Percentiles rank a stretch among this genome's conserved stretches.
These are phyloP conservation scores for Scolopax mira DNA, from an alignment of 2,113 vertebrate species.

Conservation along the genomic window DNA sequence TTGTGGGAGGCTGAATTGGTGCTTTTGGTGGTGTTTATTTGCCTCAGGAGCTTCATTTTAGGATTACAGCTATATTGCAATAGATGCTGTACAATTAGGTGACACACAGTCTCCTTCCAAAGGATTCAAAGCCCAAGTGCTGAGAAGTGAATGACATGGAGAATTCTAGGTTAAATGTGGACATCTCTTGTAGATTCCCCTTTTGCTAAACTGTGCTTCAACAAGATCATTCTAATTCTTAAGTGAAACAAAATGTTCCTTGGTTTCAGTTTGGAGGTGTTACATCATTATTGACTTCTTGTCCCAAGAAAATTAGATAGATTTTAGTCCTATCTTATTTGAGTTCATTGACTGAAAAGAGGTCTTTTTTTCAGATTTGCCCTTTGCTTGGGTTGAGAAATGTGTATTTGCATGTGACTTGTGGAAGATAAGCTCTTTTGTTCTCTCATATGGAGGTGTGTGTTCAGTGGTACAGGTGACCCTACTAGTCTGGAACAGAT, in stretches of 20 bases:
- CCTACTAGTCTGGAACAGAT: neutral
- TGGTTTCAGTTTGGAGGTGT: constrained; percentile 3
- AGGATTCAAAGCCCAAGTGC: neutral
- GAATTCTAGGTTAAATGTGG: neutral
- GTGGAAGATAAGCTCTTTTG: neutral
- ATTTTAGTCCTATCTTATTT: neutral
- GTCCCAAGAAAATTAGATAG: constrained; percentile 19
- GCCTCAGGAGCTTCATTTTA: neutral
- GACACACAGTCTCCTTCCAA: neutral
- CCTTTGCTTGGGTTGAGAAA: neutral
- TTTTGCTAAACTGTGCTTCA: neutral
- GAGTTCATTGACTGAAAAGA: neutral
- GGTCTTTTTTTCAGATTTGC: neutral
- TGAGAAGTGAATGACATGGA: neutral
- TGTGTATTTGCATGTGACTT: neutral
- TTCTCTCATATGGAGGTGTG: neutral
- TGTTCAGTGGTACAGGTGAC: neutral
- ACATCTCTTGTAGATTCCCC: neutral
- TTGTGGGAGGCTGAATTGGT: neutral
- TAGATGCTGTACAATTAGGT: neutral
- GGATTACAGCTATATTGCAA: neutral
- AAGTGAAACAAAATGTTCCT: constrained; percentile 5
- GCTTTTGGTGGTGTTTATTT: neutral
- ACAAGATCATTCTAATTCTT: neutral
- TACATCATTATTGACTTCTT: constrained; percentile 42